Evolutionary conservation across 2,113 vertebrate species (phyloP).

Genomic region (Ahaetulla prasina): DNA sequence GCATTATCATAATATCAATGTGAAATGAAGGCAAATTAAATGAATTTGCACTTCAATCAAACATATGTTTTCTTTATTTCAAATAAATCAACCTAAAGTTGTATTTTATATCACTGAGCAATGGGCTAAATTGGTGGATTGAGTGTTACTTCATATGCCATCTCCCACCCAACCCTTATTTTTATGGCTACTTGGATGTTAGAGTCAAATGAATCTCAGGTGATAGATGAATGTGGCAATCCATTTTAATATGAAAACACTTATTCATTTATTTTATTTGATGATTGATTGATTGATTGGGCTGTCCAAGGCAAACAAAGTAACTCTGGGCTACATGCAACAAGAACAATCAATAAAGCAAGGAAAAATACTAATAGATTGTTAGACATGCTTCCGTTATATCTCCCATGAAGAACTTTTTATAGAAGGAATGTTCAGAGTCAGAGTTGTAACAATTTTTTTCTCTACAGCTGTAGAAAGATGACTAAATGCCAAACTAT

Average conservation of each 20-base stretch:
- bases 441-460: neutral
- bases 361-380: neutral
- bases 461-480: neutral
- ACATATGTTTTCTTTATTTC: neutral
- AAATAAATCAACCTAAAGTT: neutral
- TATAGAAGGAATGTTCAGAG: neutral
- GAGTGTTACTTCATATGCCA: neutral
- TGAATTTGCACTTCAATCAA: neutral
- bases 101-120: neutral
- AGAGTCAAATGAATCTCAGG: neutral
- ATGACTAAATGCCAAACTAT: neutral
- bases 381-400: neutral
- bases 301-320: neutral
- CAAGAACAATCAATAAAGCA: neutral
- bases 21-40: neutral
- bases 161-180: neutral
- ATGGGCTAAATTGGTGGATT: neutral
- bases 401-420: neutral
- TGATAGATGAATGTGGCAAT: neutral
- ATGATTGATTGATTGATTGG: neutral
- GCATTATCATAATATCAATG: neutral
- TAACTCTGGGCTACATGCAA: neutral
- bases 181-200: neutral
- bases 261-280: neutral
- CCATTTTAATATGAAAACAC: neutral